These are phyloP conservation scores for Erynnis tages DNA, from an alignment of 2,888 invertebrate species.

Conservation along the genomic window DNA sequence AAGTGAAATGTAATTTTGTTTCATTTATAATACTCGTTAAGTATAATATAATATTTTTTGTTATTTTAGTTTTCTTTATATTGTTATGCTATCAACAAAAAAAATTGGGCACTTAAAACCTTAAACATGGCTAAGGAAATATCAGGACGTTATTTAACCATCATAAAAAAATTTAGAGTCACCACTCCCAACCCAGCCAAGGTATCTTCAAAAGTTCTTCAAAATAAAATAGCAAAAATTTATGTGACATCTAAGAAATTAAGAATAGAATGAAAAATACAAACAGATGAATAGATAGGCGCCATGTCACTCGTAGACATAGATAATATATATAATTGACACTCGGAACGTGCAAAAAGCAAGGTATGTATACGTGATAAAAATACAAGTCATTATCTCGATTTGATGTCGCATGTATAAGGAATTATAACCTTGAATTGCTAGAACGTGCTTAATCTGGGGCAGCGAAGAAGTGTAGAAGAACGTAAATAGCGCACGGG, in stretches of 20 bases:
- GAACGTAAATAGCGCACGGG: slow-evolving; percentile 37
- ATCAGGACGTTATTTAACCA: no score
- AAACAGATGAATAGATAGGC: slow-evolving; percentile 7
- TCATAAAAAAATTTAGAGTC: no score
- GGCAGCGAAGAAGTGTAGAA: slow-evolving; percentile 43
- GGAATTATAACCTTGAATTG: slow-evolving; percentile 37
- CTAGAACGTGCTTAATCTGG: slow-evolving; percentile 51
- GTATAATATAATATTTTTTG: no score
- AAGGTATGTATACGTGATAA: slow-evolving; percentile 18
- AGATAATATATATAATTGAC: background rate
- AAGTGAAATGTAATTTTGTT: no score
- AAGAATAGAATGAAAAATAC: slow-evolving; percentile 13
- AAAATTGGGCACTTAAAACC: no score
- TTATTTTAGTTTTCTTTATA: no score
- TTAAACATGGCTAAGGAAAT: no score
- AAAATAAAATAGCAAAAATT: background rate
- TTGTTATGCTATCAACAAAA: no score
- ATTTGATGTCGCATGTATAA: slow-evolving; percentile 19
- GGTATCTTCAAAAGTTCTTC: no score
- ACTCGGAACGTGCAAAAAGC: slow-evolving; percentile 15
- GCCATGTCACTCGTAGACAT: background rate
- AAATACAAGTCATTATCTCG: slow-evolving; percentile 26
- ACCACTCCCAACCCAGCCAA: no score
- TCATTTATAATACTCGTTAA: no score
- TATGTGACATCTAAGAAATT: background rate